Base-by-base conservation (phyloP, 2,888 invertebrate genomes). In the Chymomyza fuscimana region DNA sequence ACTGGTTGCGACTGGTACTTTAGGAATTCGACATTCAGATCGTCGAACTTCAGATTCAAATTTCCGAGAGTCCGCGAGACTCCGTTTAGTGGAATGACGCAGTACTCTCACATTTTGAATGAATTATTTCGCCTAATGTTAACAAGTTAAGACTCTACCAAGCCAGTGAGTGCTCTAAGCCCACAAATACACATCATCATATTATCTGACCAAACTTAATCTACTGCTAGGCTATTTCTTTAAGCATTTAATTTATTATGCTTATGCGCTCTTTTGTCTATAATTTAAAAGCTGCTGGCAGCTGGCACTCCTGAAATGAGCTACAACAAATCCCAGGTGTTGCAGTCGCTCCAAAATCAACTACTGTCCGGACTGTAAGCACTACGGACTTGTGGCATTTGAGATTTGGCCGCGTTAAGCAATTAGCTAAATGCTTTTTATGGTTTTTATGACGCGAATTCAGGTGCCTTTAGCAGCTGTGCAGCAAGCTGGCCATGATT, bases 361-460 rank as follows among this genome's bases (percentile, higher is more conserved):
- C 40, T 12, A 12, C 40, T 46, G 12, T 10, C 0, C 40, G 40
- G 12, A 36, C 6, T 4, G 36, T 25, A 25, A 25, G 25, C 2
- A 25, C 25, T 1, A 25, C 36, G 36, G 72, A 66, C 62, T 71
- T 65, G 50, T n/a, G 50, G 59, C 59, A 51, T 51, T 51, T 51
- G 15, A 46, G 60, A n/a, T 36, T 60, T 60, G 60, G 16, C 36
- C 59, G 63, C 63, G 64, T 69, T 62, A 72, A 74, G 74, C 83
- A 83, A 83, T 83, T 83, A 83, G 86, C 87, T 81, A 87, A 83
- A 83, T 83, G 87, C 73, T 77, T 83, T 83, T 83, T 87, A 75
- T 76, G 76, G 40, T 46, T 46, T 46, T 46, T 46, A 46, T 46
- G 40, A 46, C 40, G 40, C 40, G 40, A 12, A 46, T 46, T 46